Base-by-base conservation (phyloP, 2,888 invertebrate species). In the Strigamia maritima region DNA sequence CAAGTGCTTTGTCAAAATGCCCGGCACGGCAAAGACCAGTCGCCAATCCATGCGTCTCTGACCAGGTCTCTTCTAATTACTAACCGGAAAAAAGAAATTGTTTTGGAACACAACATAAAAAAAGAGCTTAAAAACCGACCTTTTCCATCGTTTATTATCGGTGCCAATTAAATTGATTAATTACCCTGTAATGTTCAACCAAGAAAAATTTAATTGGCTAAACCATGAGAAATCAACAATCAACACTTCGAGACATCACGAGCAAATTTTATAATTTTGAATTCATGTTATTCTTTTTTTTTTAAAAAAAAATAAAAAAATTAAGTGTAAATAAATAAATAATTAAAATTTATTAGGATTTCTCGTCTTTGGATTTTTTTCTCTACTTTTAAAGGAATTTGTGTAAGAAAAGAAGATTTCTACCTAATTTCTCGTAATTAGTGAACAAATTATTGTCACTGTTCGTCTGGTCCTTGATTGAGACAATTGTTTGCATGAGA, bases 391-490 rank as follows among this genome's bases (percentile, higher is more conserved):
- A 22, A 65, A 12, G 19, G 60, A 16, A 54, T 54, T 54, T 10
- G 54, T 4, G 16, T 10, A 54, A 54, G 54, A 16, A 19, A 16
- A 54, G 8, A 16, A 19, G 60, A 22, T 65, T 65, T 65, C 60
- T 12, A 65, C 60, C 28, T 75, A 75, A 75, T 75, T 75, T 75
- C 75, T 75, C 26, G 75, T 75, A 75, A 75, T 75, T 75, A 75
- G 31, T 16, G 75, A 38, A 75, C 75, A 75, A 75, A 75, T 75
- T 75, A 75, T 75, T 75, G 75, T 75, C 75, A 75, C 31, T 31
- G 31, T 75, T 75, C 75, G 28, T 75, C 75, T 75, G 75, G 31
- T 75, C 8, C 75, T 24, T 28, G 75, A 75, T 75, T 31, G 38
- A 31, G 75, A 75, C 38, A 75, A 75, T 75, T 75, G 38, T 28